Evolutionary conservation across 2,797 vertebrate species (phyloP).

Genomic region (Pteronotus mesoamericanus): DNA sequence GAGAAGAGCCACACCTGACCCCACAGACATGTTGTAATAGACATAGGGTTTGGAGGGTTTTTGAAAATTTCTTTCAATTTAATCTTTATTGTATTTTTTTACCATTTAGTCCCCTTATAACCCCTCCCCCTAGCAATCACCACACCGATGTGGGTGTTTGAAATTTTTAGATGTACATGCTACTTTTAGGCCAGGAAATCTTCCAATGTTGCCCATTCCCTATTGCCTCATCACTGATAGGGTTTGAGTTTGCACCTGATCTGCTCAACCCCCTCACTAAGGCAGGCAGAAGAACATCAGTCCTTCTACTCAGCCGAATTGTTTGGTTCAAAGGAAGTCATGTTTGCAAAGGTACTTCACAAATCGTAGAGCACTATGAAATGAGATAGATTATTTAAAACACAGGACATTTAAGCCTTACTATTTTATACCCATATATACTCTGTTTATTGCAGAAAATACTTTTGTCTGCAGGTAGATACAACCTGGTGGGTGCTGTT

Average conservation of each 20-base stretch:
- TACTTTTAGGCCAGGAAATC: not conserved
- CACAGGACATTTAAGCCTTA: not conserved
- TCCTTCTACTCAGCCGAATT: not conserved
- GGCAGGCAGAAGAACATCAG: not conserved
- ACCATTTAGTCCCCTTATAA: too few species aligned
- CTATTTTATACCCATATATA: not conserved
- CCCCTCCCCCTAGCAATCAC: too few species aligned
- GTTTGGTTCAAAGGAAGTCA: not conserved
- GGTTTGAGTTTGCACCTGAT: not conserved
- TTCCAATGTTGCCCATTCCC: not conserved
- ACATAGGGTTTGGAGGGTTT: not conserved
- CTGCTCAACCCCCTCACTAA: not conserved
- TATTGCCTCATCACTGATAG: not conserved
- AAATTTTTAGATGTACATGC: not conserved
- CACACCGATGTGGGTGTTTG: too few species aligned
- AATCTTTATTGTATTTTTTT: too few species aligned
- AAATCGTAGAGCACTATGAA: not conserved
- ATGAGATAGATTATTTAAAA: not conserved
- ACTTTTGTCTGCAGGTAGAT: not conserved
- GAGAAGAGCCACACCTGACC: not conserved
- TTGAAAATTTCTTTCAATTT: too few species aligned
- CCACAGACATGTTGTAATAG: not conserved
- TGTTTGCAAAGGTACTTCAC: not conserved
- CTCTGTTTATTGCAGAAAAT: not conserved
- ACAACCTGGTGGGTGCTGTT: not conserved